A percentile compares a stretch with the other conserved stretches of the same genome.
phyloP scores from a whole-genome alignment of 2,113 vertebrate genomes.

The Corvus cornix region DNA sequence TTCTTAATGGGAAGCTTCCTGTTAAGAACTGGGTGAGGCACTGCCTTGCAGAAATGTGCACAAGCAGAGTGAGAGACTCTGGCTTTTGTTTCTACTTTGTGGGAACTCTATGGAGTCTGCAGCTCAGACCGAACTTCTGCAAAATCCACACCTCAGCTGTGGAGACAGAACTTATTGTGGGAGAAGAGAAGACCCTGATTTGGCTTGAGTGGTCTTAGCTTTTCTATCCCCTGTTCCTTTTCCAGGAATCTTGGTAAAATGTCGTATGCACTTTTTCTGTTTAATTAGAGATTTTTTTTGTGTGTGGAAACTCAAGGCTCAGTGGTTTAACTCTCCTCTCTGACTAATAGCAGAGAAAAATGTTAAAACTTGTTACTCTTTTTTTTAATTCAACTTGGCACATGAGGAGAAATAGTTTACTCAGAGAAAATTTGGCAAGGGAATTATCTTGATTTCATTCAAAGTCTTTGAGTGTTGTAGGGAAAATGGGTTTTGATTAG shows the following conservation, averaged over 20 bases:
- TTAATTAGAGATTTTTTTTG: not conserved
- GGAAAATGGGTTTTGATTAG: constrained; percentile 41
- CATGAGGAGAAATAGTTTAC: not conserved
- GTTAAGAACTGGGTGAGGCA: constrained; percentile 40
- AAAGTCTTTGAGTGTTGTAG: constrained; percentile 19
- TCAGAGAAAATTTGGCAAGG: constrained; percentile 23
- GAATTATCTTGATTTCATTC: not conserved
- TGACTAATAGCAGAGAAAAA: constrained; percentile 52
- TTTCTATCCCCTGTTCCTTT: not conserved
- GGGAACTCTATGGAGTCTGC: not conserved
- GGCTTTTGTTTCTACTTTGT: constrained; percentile 12
- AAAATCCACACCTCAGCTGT: not conserved
- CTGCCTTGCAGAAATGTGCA: constrained; percentile 8
- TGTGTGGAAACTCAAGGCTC: not conserved
- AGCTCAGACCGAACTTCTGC: not conserved
- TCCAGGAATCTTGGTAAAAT: not conserved
- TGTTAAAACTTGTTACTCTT: constrained; percentile 54
- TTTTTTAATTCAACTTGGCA: constrained; percentile 22
- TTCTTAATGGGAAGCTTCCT: constrained; percentile 52
- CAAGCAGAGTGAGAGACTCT: not conserved
- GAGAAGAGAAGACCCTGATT: not conserved
- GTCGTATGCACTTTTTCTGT: not conserved
- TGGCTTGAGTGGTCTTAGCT: not conserved
- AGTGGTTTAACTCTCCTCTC: not conserved
- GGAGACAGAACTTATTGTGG: not conserved